Percentiles rank a stretch among this genome's conserved stretches.
These are phyloP conservation scores for Eleginops maclovinus DNA, from an alignment of 2,113 vertebrate genomes.

Conservation along the genomic window DNA sequence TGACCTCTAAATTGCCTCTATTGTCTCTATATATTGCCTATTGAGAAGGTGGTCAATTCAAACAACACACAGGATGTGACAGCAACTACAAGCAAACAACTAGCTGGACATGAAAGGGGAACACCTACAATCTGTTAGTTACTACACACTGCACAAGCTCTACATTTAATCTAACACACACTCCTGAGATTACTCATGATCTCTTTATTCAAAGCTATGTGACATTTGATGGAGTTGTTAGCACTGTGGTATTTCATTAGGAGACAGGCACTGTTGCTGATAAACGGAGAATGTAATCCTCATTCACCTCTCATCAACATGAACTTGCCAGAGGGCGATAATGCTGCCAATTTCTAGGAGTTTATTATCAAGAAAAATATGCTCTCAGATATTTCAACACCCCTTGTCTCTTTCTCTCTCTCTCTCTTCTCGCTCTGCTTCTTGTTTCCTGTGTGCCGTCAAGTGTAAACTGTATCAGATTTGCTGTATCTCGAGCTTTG, in stretches of 20 bases:
- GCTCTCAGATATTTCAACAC: constrained; percentile 28
- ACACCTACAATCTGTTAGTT: constrained; percentile 28
- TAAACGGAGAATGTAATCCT: constrained; percentile 26
- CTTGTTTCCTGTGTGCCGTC: constrained; percentile 26
- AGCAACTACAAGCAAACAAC: constrained; percentile 50
- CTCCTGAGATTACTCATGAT: background rate
- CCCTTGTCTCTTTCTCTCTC: background rate
- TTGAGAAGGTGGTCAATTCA: constrained; percentile 15
- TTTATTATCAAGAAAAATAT: constrained; percentile 18
- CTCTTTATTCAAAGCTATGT: background rate
- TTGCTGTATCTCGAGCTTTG: constrained; percentile 35
- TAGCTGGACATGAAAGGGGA: constrained; percentile 39
- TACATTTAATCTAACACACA: background rate
- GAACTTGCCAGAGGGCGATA: constrained; percentile 13
- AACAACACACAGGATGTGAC: constrained; percentile 20
- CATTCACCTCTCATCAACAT: background rate
- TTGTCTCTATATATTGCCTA: constrained; percentile 36
- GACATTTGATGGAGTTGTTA: constrained; percentile 17
- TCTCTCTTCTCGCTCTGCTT: background rate
- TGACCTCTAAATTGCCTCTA: constrained; percentile 8
- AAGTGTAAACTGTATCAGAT: constrained; percentile 47
- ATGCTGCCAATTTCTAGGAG: constrained; percentile 12
- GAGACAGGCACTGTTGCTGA: constrained; percentile 33
- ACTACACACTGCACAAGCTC: background rate
- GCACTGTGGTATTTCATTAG: constrained; percentile 16